phyloP scores from a whole-genome alignment of 2,797 vertebrate species.

The Chelmon rostratus region DNA sequence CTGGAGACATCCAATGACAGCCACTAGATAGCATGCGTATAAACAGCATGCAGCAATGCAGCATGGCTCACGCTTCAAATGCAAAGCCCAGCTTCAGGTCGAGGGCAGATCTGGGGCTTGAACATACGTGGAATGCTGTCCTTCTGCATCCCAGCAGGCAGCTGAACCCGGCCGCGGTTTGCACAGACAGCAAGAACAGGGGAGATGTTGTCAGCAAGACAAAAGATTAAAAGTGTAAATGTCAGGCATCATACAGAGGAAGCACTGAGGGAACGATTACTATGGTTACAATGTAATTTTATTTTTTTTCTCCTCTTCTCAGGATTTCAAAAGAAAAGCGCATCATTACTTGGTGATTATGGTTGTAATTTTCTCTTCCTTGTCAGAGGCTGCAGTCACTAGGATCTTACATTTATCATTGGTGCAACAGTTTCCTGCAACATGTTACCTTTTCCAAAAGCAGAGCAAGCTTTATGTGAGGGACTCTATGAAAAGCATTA shows the following conservation, averaged over 20 bases:
- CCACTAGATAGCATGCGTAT: constrained; percentile 9
- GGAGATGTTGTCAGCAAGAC: not conserved
- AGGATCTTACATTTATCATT: not conserved
- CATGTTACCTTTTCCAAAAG: not conserved
- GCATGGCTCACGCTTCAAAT: constrained; percentile 10
- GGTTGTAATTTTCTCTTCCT: not conserved
- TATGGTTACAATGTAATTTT: not conserved
- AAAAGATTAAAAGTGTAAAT: constrained; percentile 21
- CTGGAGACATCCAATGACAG: constrained; percentile 24
- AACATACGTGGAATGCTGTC: constrained; percentile 47
- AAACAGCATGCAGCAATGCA: constrained; percentile 8
- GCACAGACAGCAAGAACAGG: not conserved
- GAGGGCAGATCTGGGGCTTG: not conserved
- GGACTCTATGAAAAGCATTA: not conserved
- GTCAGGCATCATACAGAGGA: constrained; percentile 1
- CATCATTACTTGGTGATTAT: not conserved
- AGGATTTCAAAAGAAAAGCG: constrained; percentile 9
- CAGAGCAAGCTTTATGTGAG: not conserved
- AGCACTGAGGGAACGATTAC: not conserved
- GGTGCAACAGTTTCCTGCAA: not conserved
- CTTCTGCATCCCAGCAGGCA: constrained; percentile 17
- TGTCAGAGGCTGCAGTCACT: not conserved
- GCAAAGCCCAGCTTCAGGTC: constrained; percentile 15
- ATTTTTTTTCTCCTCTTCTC: not conserved
- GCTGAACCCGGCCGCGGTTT: constrained; percentile 10